Conservation (phyloP, 2,797 vertebrate genomes). For the Poecilia wingei region DNA sequence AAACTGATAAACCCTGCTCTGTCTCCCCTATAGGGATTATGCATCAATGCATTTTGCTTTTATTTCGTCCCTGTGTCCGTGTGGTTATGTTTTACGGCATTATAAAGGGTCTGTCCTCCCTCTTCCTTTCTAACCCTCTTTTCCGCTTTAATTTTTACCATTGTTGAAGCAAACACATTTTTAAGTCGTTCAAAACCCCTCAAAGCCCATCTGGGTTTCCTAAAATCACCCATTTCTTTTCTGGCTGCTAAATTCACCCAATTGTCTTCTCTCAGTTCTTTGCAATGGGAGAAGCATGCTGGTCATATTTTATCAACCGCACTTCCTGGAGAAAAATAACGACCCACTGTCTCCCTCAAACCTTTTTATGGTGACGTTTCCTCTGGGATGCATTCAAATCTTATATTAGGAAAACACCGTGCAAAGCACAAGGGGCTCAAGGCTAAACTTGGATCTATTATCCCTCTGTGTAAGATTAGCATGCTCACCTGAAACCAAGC, state of each 20-base stretch:
- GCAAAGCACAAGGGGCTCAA: constrained; percentile 35
- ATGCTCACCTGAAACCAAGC: constrained; percentile 47
- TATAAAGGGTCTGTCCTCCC: not conserved
- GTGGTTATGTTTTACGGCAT: not conserved
- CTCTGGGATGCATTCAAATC: not conserved
- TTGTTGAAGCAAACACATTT: not conserved
- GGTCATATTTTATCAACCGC: not conserved
- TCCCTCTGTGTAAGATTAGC: constrained; percentile 64
- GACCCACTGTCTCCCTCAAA: not conserved
- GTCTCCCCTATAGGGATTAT: constrained; percentile 36
- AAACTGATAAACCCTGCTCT: constrained; percentile 60
- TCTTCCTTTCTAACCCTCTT: not conserved
- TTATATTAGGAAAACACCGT: not conserved
- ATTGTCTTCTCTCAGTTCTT: not conserved
- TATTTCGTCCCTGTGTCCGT: not conserved
- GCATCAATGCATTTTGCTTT: constrained; percentile 6
- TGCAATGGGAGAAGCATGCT: not conserved
- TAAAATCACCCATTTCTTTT: not conserved
- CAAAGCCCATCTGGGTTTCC: not conserved
- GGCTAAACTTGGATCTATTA: constrained; percentile 70
- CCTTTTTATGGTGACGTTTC: not conserved
- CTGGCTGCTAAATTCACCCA: not conserved
- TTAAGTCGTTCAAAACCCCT: not conserved
- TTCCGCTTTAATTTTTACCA: not conserved
- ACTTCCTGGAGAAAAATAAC: too few species aligned